These are phyloP conservation scores for Ptilonorhynchus violaceus DNA, from an alignment of 2,113 vertebrate species.

Conservation along the genomic window DNA sequence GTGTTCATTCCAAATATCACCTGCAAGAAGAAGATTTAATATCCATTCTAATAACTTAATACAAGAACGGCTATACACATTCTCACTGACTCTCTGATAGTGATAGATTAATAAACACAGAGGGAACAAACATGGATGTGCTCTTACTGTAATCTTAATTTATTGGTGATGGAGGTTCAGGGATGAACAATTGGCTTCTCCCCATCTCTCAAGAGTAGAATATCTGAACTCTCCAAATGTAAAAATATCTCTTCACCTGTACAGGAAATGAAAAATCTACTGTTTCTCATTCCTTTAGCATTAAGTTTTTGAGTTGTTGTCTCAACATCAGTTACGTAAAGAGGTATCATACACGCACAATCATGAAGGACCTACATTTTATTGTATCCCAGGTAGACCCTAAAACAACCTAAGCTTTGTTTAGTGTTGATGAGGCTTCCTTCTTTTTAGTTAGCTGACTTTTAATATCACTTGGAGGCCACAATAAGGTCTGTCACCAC, in stretches of 20 bases:
- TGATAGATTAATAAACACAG: not conserved
- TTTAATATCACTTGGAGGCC: not conserved
- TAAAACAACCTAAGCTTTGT: not conserved
- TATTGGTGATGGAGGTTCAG: not conserved
- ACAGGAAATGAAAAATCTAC: not conserved
- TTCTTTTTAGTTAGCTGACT: not conserved
- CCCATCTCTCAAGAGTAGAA: not conserved
- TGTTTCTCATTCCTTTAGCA: not conserved
- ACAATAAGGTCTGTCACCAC: accelerated
- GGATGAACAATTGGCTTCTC: not conserved
- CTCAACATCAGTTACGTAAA: not conserved
- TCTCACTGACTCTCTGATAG: not conserved
- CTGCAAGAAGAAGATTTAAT: not conserved
- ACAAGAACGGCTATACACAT: not conserved
- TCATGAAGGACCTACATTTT: not conserved
- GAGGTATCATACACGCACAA: not conserved
- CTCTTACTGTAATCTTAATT: not conserved
- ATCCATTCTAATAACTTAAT: not conserved
- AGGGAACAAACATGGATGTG: not conserved
- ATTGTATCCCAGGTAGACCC: not conserved
- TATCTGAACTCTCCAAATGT: not conserved
- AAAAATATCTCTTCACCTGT: not conserved
- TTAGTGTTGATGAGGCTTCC: not conserved
- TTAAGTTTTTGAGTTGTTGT: not conserved
- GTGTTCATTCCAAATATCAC: not conserved